Percentiles rank a stretch among this genome's conserved stretches.
These are phyloP conservation scores for Globia sparganii DNA, from an alignment of 2,888 invertebrate genomes.

Conservation along the genomic window DNA sequence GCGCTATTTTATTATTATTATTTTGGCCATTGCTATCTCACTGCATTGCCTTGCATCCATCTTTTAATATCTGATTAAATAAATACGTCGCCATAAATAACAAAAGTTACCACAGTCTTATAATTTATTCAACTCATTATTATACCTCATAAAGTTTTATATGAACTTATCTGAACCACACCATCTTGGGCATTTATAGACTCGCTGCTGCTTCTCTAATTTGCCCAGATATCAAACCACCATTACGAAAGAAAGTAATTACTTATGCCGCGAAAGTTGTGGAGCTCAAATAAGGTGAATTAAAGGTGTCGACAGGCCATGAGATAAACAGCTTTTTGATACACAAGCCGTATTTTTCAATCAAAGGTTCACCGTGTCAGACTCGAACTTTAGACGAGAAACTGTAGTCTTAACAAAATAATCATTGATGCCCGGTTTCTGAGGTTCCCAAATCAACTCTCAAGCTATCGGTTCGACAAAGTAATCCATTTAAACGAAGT, in stretches of 20 bases:
- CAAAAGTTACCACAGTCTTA: background rate
- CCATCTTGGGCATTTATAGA: background rate
- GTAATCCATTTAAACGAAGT: background rate
- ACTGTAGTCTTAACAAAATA: background rate
- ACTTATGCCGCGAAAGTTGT: conserved; percentile 47
- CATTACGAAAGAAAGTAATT: conserved; percentile 32
- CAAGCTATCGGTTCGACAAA: background rate
- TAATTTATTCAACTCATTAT: background rate
- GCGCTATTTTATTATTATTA: too few species aligned
- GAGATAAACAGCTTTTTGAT: conserved; percentile 32
- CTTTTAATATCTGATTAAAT: background rate
- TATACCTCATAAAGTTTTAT: background rate
- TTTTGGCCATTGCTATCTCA: too few species aligned
- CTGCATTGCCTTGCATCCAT: background rate
- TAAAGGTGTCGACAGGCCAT: conserved; percentile 31
- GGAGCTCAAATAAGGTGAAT: conserved; percentile 40
- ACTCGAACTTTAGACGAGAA: background rate
- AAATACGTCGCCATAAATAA: background rate
- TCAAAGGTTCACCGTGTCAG: conserved; percentile 1
- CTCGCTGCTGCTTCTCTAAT: background rate
- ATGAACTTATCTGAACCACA: background rate
- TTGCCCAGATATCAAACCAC: conserved; percentile 9
- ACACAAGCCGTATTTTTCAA: conserved; percentile 1
- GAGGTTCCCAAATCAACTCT: background rate
- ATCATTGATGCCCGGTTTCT: background rate